phyloP scores from a whole-genome alignment of 2,888 invertebrate species.

The Agrotis exclamationis region DNA sequence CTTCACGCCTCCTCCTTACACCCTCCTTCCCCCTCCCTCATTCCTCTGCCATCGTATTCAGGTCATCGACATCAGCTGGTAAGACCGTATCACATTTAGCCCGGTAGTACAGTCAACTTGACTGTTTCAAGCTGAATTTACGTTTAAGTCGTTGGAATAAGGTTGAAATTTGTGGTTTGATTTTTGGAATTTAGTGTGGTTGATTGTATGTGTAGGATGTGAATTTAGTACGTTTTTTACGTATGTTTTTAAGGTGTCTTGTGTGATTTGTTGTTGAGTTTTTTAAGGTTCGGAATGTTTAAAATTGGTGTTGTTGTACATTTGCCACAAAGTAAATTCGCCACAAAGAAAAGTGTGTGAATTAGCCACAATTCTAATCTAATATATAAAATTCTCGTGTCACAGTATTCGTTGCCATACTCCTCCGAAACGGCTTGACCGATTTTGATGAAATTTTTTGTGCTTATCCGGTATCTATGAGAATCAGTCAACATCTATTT shows the following conservation, averaged over 20 bases:
- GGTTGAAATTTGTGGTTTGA: neutral
- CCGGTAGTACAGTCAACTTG: constrained; percentile 13
- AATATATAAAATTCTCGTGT: no score
- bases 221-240: neutral
- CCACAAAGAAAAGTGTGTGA: no score
- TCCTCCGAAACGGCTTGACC: no score
- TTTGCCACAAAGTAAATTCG: no score
- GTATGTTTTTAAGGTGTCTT: neutral
- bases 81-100: constrained; percentile 26
- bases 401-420: no score
- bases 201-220: neutral
- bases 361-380: no score
- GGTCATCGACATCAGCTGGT: constrained; percentile 82
- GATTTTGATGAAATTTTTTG: no score
- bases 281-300: neutral
- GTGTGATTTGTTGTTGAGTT: constrained; percentile 7
- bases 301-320: neutral
- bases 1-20: constrained; percentile 16
- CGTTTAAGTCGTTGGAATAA: neutral
- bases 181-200: neutral
- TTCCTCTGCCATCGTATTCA: constrained; percentile 66
- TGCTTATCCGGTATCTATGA: no score
- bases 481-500: no score
- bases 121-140: neutral
- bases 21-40: constrained; percentile 42